Percentiles rank a stretch among this genome's conserved stretches.
Evolutionary conservation across 2,113 vertebrate species (phyloP).

Genomic region (Mustela lutreola): DNA sequence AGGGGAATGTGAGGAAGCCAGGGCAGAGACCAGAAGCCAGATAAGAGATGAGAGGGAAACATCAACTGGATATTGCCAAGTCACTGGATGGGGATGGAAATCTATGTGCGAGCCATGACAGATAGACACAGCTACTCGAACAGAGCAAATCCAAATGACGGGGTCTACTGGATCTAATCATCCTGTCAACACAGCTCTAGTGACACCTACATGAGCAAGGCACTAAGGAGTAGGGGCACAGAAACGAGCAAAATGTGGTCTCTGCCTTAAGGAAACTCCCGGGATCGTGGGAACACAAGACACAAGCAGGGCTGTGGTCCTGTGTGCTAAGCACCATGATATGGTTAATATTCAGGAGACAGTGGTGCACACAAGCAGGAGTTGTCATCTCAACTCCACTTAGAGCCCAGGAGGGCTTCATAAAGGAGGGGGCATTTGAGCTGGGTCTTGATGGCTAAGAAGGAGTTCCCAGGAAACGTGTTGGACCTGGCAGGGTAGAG

Average conservation of each 20-base stretch:
- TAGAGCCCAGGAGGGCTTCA: neutral
- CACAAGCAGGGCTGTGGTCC: neutral
- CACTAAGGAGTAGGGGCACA: neutral
- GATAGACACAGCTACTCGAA: too few species aligned
- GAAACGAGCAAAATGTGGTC: neutral
- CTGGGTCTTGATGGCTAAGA: neutral
- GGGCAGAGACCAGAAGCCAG: neutral
- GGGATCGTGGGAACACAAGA: too few species aligned
- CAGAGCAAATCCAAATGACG: neutral
- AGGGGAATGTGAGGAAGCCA: neutral
- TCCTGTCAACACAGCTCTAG: neutral
- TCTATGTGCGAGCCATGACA: rapidly evolving
- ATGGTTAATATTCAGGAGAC: neutral
- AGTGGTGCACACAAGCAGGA: neutral
- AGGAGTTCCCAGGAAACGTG: neutral
- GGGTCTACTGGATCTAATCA: neutral
- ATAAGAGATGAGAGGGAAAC: neutral
- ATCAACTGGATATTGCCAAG: neutral
- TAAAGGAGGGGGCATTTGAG: neutral
- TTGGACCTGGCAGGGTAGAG: rapidly evolving
- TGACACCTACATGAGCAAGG: neutral
- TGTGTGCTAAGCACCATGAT: rapidly evolving
- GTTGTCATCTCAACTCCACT: neutral
- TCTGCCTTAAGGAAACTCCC: neutral
- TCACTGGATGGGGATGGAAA: neutral